Conservation (phyloP, 2,113 vertebrate genomes). For the Mobula hypostoma region DNA sequence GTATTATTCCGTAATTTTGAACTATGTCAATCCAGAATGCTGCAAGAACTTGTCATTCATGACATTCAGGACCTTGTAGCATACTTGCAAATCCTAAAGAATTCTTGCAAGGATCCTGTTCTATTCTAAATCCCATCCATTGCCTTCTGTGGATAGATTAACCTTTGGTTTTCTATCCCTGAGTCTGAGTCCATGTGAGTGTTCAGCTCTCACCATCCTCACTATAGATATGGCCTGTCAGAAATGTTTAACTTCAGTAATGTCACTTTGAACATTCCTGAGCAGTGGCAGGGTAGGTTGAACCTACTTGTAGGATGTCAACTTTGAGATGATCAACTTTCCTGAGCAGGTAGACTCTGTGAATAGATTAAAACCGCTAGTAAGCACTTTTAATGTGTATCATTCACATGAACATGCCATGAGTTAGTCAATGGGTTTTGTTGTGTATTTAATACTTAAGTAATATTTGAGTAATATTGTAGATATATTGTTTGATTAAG, state of each 20-base stretch:
- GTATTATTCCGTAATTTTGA: background rate
- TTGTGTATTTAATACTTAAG: too few species aligned
- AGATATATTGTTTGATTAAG: too few species aligned
- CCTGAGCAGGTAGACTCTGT: background rate
- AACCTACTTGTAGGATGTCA: background rate
- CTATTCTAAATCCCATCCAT: background rate
- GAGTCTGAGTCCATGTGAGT: background rate
- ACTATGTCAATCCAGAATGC: background rate
- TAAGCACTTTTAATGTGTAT: background rate
- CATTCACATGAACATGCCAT: background rate
- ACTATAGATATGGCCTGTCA: too few species aligned
- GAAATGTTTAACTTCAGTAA: background rate
- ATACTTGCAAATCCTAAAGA: background rate
- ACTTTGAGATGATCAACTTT: background rate
- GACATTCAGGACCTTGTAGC: background rate
- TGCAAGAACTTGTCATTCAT: background rate
- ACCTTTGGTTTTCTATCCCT: background rate
- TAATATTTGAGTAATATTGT: too few species aligned
- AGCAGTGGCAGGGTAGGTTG: background rate
- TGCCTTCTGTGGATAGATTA: background rate
- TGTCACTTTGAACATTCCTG: background rate
- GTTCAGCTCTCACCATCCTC: background rate
- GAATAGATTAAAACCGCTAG: background rate
- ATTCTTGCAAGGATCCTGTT: background rate
- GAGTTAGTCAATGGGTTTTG: background rate